Percentiles rank a stretch among this genome's conserved stretches.
Conservation (phyloP, 2,113 vertebrate genomes). For the Halichoeres trimaculatus region DNA sequence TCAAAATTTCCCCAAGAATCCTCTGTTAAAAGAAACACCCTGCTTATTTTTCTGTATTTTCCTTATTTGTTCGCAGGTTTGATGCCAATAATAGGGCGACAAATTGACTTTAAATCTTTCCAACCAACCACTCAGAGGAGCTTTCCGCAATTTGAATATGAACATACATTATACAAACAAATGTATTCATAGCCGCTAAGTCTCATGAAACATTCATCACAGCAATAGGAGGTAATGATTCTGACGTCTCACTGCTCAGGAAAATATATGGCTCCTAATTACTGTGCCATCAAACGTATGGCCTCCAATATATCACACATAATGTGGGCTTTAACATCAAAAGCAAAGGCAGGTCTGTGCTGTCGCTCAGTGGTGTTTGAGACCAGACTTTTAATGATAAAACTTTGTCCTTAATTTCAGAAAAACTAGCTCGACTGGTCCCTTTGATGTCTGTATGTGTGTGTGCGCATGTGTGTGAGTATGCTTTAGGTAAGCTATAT, state of each 20-base stretch:
- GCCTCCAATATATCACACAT: slow-evolving; percentile 55
- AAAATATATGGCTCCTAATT: slow-evolving; percentile 75
- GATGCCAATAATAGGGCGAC: slow-evolving; percentile 5
- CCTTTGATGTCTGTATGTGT: background rate
- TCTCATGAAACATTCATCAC: slow-evolving; percentile 76
- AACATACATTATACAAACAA: slow-evolving; percentile 69
- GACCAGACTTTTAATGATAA: background rate
- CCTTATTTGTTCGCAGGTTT: background rate
- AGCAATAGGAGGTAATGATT: slow-evolving; percentile 62
- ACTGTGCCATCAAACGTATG: slow-evolving; percentile 64
- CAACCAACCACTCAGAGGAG: slow-evolving; percentile 38
- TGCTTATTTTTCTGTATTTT: slow-evolving; percentile 1
- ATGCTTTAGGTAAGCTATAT: too few relatives aligned
- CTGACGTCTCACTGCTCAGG: slow-evolving; percentile 40
- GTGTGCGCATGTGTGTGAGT: too few relatives aligned
- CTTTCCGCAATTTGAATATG: slow-evolving; percentile 60
- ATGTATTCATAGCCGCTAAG: slow-evolving; percentile 67
- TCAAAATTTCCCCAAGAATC: slow-evolving; percentile 7
- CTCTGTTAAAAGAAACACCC: background rate
- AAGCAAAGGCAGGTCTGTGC: slow-evolving; percentile 45
- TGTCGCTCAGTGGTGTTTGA: background rate
- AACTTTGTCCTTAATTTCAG: too few relatives aligned
- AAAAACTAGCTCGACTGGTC: too few relatives aligned
- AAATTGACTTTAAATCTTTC: slow-evolving; percentile 26
- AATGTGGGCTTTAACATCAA: slow-evolving; percentile 52